Evolutionary conservation across 2,888 invertebrate genomes (phyloP).

Genomic region (Eustalomyia histrio): DNA sequence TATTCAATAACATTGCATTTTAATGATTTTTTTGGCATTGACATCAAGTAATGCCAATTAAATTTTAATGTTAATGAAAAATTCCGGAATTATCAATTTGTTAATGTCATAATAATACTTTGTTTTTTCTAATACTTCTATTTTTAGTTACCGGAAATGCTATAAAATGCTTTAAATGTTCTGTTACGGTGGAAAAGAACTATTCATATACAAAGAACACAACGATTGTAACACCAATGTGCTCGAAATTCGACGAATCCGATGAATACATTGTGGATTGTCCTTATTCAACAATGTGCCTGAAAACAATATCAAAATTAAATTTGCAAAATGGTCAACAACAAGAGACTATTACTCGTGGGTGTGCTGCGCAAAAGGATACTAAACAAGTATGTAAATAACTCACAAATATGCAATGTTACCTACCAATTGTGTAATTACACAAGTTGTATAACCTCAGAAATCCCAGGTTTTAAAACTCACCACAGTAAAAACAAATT

Average conservation of each 20-base stretch:
- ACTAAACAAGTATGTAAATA: conserved; percentile 77
- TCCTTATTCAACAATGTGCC: conserved; percentile 90
- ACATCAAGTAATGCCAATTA: no score
- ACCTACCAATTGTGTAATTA: no score
- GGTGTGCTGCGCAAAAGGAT: conserved; percentile 88
- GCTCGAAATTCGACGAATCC: conserved; percentile 88
- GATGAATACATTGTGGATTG: conserved; percentile 86
- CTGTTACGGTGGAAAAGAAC: conserved; percentile 82
- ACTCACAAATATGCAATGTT: neutral
- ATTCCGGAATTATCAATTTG: no score
- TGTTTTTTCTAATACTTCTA: neutral
- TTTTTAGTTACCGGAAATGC: conserved; percentile 75
- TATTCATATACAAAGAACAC: conserved; percentile 77
- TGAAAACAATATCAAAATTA: conserved; percentile 86
- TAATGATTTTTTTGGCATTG: no score
- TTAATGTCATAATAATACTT: no score
- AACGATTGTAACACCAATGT: conserved; percentile 84
- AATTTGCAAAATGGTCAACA: conserved; percentile 83
- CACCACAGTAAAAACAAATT: no score
- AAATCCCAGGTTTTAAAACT: no score
- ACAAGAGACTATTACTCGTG: conserved; percentile 80
- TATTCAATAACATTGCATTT: no score
- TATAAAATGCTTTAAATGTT: conserved; percentile 88
- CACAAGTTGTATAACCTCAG: no score
- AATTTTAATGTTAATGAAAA: no score